Conservation (phyloP, 2,797 vertebrate genomes). For the Neosilurus mollespiculum region DNA sequence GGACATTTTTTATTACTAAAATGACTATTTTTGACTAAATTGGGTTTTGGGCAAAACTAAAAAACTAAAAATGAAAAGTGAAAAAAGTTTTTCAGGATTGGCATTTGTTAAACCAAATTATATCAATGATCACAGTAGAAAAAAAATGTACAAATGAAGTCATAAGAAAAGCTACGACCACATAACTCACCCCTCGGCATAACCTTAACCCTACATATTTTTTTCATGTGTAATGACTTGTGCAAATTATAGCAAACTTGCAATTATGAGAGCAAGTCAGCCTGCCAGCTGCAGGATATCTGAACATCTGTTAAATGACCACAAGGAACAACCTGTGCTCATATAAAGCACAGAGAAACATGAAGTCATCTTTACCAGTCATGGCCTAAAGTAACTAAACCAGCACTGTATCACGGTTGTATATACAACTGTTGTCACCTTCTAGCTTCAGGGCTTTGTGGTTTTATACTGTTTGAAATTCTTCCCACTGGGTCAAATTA, state of each 20-base stretch:
- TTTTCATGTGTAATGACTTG: not conserved
- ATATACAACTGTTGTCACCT: not conserved
- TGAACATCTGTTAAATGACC: not conserved
- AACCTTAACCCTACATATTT: not conserved
- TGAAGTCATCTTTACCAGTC: not conserved
- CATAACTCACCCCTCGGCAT: not conserved
- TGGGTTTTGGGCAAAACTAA: not conserved
- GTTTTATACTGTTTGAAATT: not conserved
- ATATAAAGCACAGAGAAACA: not conserved
- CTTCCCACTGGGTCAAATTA: too few species aligned
- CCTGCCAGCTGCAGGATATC: not conserved
- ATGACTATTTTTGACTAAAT: not conserved
- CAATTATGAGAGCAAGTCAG: not conserved
- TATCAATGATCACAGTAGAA: not conserved
- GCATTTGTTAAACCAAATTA: not conserved
- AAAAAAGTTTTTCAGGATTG: not conserved
- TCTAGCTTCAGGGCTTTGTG: not conserved
- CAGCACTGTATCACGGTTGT: not conserved
- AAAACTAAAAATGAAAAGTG: not conserved
- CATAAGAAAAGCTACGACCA: not conserved
- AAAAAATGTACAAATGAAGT: not conserved
- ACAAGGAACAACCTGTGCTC: not conserved
- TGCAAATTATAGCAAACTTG: not conserved
- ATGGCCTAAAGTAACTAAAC: not conserved
- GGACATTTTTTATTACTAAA: not conserved